These are phyloP conservation scores for Pissodes strobi DNA, from an alignment of 1,140 invertebrate genomes.

Conservation along the genomic window DNA sequence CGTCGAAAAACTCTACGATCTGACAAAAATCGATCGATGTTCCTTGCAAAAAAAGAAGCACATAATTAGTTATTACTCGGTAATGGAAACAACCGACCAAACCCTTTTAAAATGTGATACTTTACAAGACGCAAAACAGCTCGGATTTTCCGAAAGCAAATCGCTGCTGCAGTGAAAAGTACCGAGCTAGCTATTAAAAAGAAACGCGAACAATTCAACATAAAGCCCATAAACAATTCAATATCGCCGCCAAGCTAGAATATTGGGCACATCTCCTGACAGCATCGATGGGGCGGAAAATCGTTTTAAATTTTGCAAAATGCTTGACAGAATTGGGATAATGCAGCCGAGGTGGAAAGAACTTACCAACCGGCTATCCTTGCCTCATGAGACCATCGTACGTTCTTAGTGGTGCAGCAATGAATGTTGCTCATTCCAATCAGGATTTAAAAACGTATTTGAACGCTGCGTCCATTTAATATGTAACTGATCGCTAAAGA, in stretches of 20 bases:
- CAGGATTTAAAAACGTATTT: conserved; percentile 92
- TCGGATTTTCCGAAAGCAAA: conserved; percentile 99
- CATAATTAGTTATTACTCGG: conserved; percentile 77
- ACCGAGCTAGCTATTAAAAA: conserved; percentile 80
- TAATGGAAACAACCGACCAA: conserved; percentile 67
- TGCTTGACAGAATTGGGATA: conserved; percentile 95
- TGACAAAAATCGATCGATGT: conserved; percentile 98
- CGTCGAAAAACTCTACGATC: conserved; percentile 81
- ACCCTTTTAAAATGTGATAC: conserved; percentile 63
- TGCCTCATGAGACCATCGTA: conserved; percentile 97
- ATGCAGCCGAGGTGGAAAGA: conserved; percentile 96
- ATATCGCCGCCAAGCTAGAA: conserved; percentile 81
- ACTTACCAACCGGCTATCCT: conserved; percentile 92
- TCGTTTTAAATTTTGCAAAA: conserved; percentile 97
- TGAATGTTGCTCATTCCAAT: conserved; percentile 96
- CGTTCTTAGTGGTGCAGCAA: conserved; percentile 97
- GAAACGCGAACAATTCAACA: conserved; percentile 70
- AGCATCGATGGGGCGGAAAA: conserved; percentile 98
- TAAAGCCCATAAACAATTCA: conserved; percentile 96
- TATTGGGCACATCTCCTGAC: conserved; percentile 88
- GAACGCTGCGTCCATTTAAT: conserved; percentile 96
- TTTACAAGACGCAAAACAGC: conserved; percentile 83
- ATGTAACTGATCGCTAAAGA: conserved; percentile 99
- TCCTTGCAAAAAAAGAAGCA: conserved; percentile 95
- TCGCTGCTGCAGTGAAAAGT: conserved; percentile 85